Base-by-base conservation (phyloP, 1,140 invertebrate species). In the Venustaconcha ellipsiformis region DNA sequence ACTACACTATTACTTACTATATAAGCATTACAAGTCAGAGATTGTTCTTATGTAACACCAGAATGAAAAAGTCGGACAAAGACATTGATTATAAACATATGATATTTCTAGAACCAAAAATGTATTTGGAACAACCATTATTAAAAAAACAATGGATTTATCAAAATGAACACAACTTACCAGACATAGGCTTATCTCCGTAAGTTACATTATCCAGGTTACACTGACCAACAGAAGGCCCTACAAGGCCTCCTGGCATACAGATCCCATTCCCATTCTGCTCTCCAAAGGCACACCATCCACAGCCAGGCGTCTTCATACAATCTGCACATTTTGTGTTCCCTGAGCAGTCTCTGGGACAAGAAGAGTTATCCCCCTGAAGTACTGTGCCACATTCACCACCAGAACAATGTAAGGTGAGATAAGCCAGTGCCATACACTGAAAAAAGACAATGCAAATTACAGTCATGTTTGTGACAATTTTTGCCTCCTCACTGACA, bases 291-390 rank as follows among this genome's bases (percentile, higher is more conserved):
- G 91, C 89, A 85, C 92, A 92, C 92, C 92, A 92, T 14, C 91
- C 91, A 84, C 97, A 99, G 74, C 96, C 94, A 0, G 95, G 94
- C 83, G 96, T 94, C 80, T 93, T 92, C 18, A 98, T 90, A 89
- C 97, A 98, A 18, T 94, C 94, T 0, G 94, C 94, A 86, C 97
- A 98, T 83, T 96, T 95, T n/a, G 92, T 93, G 83, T 95, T 95
- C 0, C 93, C 93, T 6, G 92, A 92, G 87, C 97, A 99, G 0
- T 94, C 94, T 12, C 74, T 62, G 0, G 96, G 96, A 85, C 96
- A 99, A 64, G 94, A 93, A 64, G 93, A 92, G 58, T 89, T 87
- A 63, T 93, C 92, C 59, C 92, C 92, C 48, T 93, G 92, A 18
- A 97, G 88, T 11, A 96, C 26, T 23, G 80, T 90, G 2, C 96